Evolutionary conservation across 2,888 invertebrate species (phyloP).

Genomic region (Chironomus riparius): DNA sequence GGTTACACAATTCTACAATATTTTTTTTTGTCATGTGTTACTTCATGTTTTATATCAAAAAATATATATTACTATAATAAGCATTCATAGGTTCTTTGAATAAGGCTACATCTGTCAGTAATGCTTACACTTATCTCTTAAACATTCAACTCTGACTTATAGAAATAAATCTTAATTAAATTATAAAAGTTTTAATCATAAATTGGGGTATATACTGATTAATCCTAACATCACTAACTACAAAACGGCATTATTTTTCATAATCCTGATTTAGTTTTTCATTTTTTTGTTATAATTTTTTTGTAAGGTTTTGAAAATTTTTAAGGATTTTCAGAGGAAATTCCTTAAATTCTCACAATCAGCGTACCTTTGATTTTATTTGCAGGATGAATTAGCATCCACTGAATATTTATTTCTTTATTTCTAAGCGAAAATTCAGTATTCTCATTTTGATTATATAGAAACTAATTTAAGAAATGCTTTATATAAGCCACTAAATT

Average conservation of each 20-base stretch:
- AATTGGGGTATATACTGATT: too few species aligned
- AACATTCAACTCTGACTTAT: too few species aligned
- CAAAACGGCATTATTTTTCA: background rate
- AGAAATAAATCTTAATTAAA: too few species aligned
- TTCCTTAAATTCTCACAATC: too few species aligned
- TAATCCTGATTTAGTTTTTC: background rate
- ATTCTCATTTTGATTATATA: background rate
- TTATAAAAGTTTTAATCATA: too few species aligned
- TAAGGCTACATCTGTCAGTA: background rate
- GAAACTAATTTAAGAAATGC: background rate
- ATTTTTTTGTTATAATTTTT: background rate
- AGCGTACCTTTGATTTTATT: background rate
- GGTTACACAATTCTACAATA: background rate
- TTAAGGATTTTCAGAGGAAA: background rate
- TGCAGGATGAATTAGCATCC: background rate
- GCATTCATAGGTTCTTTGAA: background rate
- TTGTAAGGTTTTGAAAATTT: background rate
- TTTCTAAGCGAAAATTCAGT: background rate
- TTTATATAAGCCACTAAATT: conserved; percentile 1
- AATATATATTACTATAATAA: background rate
- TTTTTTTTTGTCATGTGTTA: background rate
- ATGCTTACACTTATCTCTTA: background rate
- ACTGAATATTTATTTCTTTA: background rate
- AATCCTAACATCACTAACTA: background rate
- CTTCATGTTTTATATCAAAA: background rate